Evolutionary conservation across 2,797 vertebrate genomes (phyloP), one percentile per base, ranked within the genome.

Genomic region (Enteromius mattozi): DNA sequence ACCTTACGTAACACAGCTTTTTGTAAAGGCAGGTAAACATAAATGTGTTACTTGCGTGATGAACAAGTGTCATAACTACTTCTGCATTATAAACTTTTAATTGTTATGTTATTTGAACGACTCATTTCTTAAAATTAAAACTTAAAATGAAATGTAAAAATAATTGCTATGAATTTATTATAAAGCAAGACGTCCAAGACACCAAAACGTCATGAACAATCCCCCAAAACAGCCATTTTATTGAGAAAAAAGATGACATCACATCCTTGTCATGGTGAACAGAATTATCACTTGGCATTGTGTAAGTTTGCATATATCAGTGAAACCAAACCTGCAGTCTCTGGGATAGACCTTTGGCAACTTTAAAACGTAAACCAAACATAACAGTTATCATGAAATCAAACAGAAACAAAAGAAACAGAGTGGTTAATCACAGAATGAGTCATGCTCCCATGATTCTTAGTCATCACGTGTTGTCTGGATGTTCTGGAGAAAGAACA

Each of bases 341-440:
- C 85, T 86, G 88, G 85, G 87, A 83, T 49, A 70, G 85, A 92
- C 87, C 91, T 94, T 94, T 95, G 93, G 93, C 93, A 94, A 92
- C 89, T 87, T 83, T 89, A 56, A 86, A 84, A 65, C 88, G 89
- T 89, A 86, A 92, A 93, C 90, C 40, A 86, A 83, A 86, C 86
- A 83, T 72, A 82, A 83, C 27, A 86, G 81, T 81, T 27, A 80
- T 61, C 66, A 70, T 51, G n/a, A 85, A 59, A 78, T 13, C 37
- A 83, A 84, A 87, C 89, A 45, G 80, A 88, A 63, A 77, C 51
- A 54, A 51, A 61, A 6, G 21, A 49, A 74, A 45, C 27, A 51
- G 30, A 59, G 21, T 66, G 78, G 42, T 82, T 33, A 30, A 80
- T 47, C 27, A 65, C 59, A 83, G 65, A 78, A 47, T 9, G 61